Evolutionary conservation across 1,140 invertebrate species (phyloP), one percentile per base, ranked within the genome.

Genomic region (Xylocopa sonorina): DNA sequence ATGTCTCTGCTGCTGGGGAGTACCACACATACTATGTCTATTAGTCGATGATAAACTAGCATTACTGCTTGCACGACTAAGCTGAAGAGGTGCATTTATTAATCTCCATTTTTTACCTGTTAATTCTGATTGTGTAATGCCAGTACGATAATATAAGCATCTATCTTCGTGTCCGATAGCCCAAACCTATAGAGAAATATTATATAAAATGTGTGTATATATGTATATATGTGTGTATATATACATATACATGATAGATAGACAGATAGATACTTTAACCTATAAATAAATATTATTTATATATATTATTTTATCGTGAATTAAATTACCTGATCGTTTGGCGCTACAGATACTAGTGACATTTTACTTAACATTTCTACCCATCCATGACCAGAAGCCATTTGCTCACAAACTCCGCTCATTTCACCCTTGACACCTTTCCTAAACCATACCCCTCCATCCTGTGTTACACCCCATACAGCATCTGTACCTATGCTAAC

Each of bases 371-470:
- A 96, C 95, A 98, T 95, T 94, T 97, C 95, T 78, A 96, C 95
- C 97, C 97, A 97, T 34, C 96, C 95, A 90, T 94, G 95, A 4
- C 96, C 96, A 86, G 95, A 95, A 38, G 96, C 95, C 60, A 95
- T 91, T 88, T 95, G 94, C 90, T 96, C 96, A 84, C 95, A 96
- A 71, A 95, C 92, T 27, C 95, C 95, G 41, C 95, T 94, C 77
- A 94, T 94, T 87, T 95, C 95, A 7, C 96, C 95, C 90, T 95
- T 95, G 32, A 98, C 95, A 34, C 97, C 97, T 92, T 97, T 96
- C 82, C 97, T 94, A 90, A 98, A 98, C 97, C 97, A 98, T n/a
- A 98, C 96, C 88, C 95, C 95, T 73, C 96, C 95, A 89, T 98
- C 96, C 87, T 96, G 95, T 62, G 96, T 96, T 10, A 98, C 92